Percentiles rank a stretch among this genome's conserved stretches.
phyloP scores from a whole-genome alignment of 2,113 vertebrate species.

The Passer domesticus region DNA sequence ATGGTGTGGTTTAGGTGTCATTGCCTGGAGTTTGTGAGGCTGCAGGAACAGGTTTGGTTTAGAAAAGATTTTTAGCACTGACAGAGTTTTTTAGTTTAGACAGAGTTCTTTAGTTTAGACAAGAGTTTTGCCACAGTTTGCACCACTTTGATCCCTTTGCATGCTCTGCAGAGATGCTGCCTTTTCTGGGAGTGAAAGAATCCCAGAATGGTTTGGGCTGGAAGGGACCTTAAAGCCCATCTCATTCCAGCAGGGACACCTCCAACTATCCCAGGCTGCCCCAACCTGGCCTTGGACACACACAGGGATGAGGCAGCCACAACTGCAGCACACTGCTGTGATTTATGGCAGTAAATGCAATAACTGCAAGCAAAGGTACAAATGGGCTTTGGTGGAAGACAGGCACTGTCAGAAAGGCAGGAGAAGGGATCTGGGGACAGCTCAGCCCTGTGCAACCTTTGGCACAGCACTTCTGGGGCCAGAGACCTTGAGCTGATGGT shows the following conservation, averaged over 20 bases:
- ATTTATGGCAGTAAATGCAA: background rate
- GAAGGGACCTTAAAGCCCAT: background rate
- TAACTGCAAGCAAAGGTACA: background rate
- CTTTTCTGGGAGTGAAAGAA: background rate
- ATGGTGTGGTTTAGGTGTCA: rapidly evolving
- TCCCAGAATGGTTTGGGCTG: background rate
- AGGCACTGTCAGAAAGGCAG: background rate
- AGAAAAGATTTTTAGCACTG: background rate
- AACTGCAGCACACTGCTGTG: rapidly evolving
- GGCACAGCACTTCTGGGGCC: background rate
- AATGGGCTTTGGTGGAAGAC: background rate
- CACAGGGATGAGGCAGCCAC: background rate
- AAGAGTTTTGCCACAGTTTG: background rate
- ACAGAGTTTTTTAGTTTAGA: background rate
- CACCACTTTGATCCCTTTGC: background rate
- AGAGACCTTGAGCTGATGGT: background rate
- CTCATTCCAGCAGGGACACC: background rate
- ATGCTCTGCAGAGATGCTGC: background rate
- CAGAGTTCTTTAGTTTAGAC: background rate
- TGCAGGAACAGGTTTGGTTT: background rate
- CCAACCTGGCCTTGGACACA: background rate
- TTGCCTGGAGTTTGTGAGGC: background rate
- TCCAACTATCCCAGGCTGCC: background rate
- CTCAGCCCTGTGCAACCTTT: background rate
- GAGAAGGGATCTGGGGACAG: background rate